phyloP scores from a whole-genome alignment of 2,797 vertebrate genomes.

The Phoebastria nigripes region DNA sequence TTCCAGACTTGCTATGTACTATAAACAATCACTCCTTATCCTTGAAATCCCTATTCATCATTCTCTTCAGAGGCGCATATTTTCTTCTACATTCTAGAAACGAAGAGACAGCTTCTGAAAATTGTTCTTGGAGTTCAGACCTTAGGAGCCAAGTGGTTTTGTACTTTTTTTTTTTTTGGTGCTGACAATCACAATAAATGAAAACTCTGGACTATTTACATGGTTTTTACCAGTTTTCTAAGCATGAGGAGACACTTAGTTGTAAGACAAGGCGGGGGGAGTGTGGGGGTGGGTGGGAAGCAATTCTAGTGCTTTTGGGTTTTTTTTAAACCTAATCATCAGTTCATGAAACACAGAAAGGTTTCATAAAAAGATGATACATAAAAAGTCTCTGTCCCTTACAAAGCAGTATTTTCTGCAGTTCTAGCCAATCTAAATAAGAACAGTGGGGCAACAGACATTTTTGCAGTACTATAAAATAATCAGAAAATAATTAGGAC shows the following conservation, averaged over 20 bases:
- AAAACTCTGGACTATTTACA: not conserved
- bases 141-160: not conserved
- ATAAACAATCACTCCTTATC: not conserved
- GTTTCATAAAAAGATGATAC: not conserved
- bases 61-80: not conserved
- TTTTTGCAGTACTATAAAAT: not conserved
- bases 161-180: not conserved
- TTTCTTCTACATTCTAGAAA: not conserved
- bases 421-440: not conserved
- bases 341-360: not conserved
- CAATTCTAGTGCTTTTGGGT: not conserved
- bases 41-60: not conserved
- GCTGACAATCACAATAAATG: not conserved
- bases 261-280: accelerated
- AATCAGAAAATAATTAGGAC: not conserved
- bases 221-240: not conserved
- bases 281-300: not conserved
- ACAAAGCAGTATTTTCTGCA: not conserved
- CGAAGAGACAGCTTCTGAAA: not conserved
- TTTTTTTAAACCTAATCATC: not conserved
- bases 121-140: not conserved
- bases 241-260: not conserved
- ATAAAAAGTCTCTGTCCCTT: not conserved
- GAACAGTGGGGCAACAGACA: not conserved
- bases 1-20: not conserved